Conservation (phyloP, 2,888 invertebrate genomes). For the Drosophila infuscata region DNA sequence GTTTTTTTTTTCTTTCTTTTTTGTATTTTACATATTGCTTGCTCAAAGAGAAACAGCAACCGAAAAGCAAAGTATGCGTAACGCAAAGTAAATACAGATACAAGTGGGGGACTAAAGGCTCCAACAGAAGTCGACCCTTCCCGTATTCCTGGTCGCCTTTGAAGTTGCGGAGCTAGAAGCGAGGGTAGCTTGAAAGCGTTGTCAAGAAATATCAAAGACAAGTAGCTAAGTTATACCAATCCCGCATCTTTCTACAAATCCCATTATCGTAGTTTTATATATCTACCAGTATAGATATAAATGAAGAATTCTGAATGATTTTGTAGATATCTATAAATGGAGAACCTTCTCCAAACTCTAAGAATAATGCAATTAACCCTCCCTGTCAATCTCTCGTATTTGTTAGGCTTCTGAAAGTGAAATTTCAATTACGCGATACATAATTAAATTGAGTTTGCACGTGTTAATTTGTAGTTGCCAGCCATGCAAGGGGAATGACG, state of each 20-base stretch:
- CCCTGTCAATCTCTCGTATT: neutral
- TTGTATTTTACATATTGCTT: slow-evolving; percentile 5
- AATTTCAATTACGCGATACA: slow-evolving; percentile 38
- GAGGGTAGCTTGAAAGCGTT: slow-evolving; percentile 20
- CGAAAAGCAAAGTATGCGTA: slow-evolving; percentile 58
- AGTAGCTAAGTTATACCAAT: neutral
- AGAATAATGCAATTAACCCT: slow-evolving; percentile 3
- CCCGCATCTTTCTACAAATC: neutral
- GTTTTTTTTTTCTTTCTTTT: slow-evolving; percentile 1
- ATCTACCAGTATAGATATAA: neutral
- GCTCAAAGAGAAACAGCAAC: slow-evolving; percentile 30
- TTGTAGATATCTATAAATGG: neutral
- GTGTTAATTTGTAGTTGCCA: slow-evolving; percentile 50
- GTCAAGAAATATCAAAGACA: neutral
- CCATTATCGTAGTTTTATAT: neutral
- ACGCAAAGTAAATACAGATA: slow-evolving; percentile 70
- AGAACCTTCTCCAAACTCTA: neutral
- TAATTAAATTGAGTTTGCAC: slow-evolving; percentile 71
- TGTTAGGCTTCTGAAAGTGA: slow-evolving; percentile 4
- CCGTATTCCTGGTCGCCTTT: slow-evolving; percentile 31
- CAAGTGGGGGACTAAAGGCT: slow-evolving; percentile 23
- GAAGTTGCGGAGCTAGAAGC: slow-evolving; percentile 30
- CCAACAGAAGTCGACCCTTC: slow-evolving; percentile 12
- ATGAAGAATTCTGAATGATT: neutral
- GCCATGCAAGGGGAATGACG: slow-evolving; percentile 20